Conservation (phyloP, 2,797 vertebrate genomes). For the Leptodactylus fallax region DNA sequence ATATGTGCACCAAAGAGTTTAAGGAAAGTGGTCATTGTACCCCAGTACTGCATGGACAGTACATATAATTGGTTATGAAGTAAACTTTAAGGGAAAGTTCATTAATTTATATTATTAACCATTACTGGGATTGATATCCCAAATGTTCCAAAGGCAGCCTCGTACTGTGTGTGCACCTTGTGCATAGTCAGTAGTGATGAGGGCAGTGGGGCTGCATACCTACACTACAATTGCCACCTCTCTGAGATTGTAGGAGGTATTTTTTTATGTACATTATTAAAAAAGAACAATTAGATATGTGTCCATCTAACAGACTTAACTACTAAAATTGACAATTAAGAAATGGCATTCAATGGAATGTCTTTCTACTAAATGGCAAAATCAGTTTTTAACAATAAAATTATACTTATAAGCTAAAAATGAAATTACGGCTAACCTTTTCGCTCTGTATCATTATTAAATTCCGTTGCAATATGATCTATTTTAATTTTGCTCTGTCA, state of each 20-base stretch:
- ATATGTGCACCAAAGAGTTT: too few relatives aligned
- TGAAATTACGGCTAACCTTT: background rate
- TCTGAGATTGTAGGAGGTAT: background rate
- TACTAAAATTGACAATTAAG: background rate
- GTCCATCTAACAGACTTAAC: background rate
- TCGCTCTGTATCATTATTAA: background rate
- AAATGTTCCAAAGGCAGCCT: too few relatives aligned
- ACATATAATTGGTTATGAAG: too few relatives aligned
- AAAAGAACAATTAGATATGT: background rate
- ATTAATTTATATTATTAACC: too few relatives aligned
- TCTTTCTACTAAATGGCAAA: background rate
- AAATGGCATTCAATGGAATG: background rate
- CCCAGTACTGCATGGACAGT: too few relatives aligned
- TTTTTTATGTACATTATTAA: background rate
- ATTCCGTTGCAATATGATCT: slow-evolving; percentile 23
- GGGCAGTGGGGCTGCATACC: too few relatives aligned
- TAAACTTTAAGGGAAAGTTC: too few relatives aligned
- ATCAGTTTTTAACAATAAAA: slow-evolving; percentile 8
- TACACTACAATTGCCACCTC: background rate
- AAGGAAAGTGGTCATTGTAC: too few relatives aligned
- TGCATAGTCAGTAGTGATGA: too few relatives aligned
- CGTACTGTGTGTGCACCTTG: too few relatives aligned
- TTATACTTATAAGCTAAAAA: background rate
- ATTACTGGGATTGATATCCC: too few relatives aligned
- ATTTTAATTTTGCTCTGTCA: slow-evolving; percentile 43